Conservation (phyloP, 2,888 invertebrate species). For the Synergus japonicus region DNA sequence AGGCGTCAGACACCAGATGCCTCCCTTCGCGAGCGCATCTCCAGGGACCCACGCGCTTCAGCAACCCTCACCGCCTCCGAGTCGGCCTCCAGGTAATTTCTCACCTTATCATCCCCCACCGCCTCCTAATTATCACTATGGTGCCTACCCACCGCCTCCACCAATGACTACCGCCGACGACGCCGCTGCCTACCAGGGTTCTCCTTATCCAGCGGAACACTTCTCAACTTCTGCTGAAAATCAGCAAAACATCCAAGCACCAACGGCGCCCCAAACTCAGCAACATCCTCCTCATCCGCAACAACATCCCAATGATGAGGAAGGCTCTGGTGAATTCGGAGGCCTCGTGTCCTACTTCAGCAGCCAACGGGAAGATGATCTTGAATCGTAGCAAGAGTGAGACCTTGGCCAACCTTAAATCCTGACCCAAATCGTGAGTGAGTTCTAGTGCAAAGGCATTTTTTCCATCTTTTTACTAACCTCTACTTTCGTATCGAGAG, state of each 20-base stretch:
- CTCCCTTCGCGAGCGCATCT: constrained; percentile 70
- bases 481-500: constrained; percentile 12
- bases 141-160: constrained; percentile 77
- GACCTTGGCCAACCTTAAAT: constrained; percentile 71
- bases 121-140: constrained; percentile 78
- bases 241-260: constrained; percentile 56
- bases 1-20: constrained; percentile 67
- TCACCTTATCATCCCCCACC: constrained; percentile 78
- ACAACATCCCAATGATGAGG: constrained; percentile 72
- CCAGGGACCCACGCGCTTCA: constrained; percentile 69
- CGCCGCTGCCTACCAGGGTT: constrained; percentile 57
- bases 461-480: background rate
- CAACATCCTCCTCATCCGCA: constrained; percentile 46
- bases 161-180: constrained; percentile 76
- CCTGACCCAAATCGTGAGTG: background rate
- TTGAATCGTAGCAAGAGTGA: constrained; percentile 85
- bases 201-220: constrained; percentile 56
- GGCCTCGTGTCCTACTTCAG: constrained; percentile 95
- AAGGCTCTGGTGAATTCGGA: constrained; percentile 88
- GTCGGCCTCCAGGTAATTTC: constrained; percentile 73
- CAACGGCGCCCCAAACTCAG: constrained; percentile 51
- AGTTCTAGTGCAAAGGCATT: background rate
- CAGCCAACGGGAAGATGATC: constrained; percentile 92
- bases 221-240: constrained; percentile 61
- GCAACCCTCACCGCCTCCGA: constrained; percentile 74